Base-by-base conservation (phyloP, 2,888 invertebrate species). In the Buathra laborator region DNA sequence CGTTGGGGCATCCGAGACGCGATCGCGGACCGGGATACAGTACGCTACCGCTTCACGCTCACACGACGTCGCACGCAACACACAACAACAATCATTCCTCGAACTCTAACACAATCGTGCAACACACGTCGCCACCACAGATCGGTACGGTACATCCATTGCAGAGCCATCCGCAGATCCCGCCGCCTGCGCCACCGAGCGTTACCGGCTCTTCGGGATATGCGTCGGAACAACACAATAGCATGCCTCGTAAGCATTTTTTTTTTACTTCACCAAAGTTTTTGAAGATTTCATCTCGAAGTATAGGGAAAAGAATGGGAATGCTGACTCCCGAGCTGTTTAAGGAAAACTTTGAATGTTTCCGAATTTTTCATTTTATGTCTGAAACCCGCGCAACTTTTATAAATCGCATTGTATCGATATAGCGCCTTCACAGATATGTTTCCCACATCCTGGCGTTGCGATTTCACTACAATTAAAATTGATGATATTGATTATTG, bases 81-180 rank as follows among this genome's bases (percentile, higher is more conserved):
- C 92, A 92, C 68, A 89, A 88, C 86, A 80, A 90, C 51, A 90
- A 88, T 90, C 89, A 93, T 87, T 90, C 90, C 88, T 19, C 92
- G 91, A 85, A 94, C 44, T 59, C 89, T 32, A 89, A 89, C 44
- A 67, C 88, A 90, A 92, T 93, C 67, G 93, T 94, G 86, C 95
- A 95, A 93, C 94, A 93, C 84, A 94, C 94, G 79, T 94, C 95
- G n/a, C 94, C 95, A 32, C 95, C 95, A 1, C 95, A 97, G 94
- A 96, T 98, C 75, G 98, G 98, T 75, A 98, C 98, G 96, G 98
- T 98, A 83, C 98, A 98, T 94, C 98, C 98, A 1, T 95, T 98
- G 92, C 96, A 96, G 87, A 96, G 95, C 86, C 94, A 95, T 90
- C 95, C 95, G 0, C 95, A 95, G 89, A 95, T 94, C 56, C 96